Conservation (phyloP, 2,113 vertebrate species). For the Coryphaenoides rupestris region DNA sequence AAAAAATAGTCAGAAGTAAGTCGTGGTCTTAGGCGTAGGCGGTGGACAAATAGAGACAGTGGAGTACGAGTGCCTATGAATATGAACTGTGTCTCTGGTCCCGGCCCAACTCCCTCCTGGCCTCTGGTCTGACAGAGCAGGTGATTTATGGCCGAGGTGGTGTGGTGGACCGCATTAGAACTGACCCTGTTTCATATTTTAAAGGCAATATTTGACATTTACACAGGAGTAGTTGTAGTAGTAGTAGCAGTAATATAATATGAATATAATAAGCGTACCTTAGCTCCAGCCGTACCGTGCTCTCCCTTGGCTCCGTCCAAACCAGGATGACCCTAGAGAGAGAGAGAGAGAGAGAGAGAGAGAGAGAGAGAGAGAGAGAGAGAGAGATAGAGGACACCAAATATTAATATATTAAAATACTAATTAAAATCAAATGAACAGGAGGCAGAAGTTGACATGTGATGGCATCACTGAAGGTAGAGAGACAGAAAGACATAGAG, state of each 20-base stretch:
- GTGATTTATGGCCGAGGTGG: neutral
- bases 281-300: conserved; percentile 85
- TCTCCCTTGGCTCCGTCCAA: conserved; percentile 93
- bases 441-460: too few species aligned
- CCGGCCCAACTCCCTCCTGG: neutral
- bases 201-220: neutral
- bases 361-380: conserved; percentile 2
- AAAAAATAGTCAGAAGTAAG: too few species aligned
- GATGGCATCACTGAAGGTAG: too few species aligned
- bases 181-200: too few species aligned
- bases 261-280: conserved; percentile 72
- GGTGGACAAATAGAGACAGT: too few species aligned
- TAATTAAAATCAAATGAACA: too few species aligned
- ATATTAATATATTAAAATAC: too few species aligned
- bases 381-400: too few species aligned
- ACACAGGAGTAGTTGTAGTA: neutral
- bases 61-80: too few species aligned
- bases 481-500: too few species aligned
- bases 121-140: neutral
- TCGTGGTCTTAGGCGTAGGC: too few species aligned
- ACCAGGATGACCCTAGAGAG: conserved; percentile 86
- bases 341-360: conserved; percentile 25
- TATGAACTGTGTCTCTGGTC: neutral
- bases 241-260: too few species aligned
- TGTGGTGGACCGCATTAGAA: neutral